phyloP scores from a whole-genome alignment of 1,140 invertebrate genomes.

The Eupristina koningsbergeri region DNA sequence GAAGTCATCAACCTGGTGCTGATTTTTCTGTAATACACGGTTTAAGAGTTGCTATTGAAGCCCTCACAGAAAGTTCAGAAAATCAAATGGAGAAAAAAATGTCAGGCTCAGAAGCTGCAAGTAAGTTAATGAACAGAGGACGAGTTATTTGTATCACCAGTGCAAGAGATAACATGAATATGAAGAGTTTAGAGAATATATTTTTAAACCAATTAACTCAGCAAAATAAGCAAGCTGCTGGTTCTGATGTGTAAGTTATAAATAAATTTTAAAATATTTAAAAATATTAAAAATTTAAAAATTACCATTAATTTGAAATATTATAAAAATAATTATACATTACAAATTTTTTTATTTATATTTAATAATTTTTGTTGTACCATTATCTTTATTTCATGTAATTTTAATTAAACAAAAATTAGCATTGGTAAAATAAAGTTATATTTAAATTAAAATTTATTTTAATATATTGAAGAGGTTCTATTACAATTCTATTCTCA shows the following conservation, averaged over 20 bases:
- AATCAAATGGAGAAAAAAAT: constrained; percentile 78
- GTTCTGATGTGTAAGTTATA: constrained; percentile 75
- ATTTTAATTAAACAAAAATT: too few species aligned
- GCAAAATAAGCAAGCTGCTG: constrained; percentile 84
- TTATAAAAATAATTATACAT: too few species aligned
- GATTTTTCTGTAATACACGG: constrained; percentile 88
- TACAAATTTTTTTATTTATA: too few species aligned
- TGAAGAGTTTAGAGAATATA: constrained; percentile 88
- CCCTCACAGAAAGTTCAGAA: constrained; percentile 86
- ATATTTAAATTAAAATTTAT: too few species aligned
- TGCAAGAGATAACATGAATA: constrained; percentile 86
- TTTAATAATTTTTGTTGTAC: too few species aligned
- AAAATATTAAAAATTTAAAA: neutral
- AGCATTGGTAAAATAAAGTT: too few species aligned
- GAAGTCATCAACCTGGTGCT: constrained; percentile 71
- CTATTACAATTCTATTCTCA: too few species aligned
- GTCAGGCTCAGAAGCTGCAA: constrained; percentile 75
- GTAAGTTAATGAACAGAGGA: constrained; percentile 79
- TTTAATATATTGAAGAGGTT: too few species aligned
- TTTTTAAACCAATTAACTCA: constrained; percentile 84
- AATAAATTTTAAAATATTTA: neutral
- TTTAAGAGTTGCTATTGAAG: constrained; percentile 88
- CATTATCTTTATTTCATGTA: too few species aligned
- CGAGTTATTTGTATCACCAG: constrained; percentile 92
- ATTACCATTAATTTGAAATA: too few species aligned